A percentile compares a stretch with the other conserved stretches of the same genome.
phyloP scores from a whole-genome alignment of 1,140 invertebrate genomes.

The Portunus trituberculatus region DNA sequence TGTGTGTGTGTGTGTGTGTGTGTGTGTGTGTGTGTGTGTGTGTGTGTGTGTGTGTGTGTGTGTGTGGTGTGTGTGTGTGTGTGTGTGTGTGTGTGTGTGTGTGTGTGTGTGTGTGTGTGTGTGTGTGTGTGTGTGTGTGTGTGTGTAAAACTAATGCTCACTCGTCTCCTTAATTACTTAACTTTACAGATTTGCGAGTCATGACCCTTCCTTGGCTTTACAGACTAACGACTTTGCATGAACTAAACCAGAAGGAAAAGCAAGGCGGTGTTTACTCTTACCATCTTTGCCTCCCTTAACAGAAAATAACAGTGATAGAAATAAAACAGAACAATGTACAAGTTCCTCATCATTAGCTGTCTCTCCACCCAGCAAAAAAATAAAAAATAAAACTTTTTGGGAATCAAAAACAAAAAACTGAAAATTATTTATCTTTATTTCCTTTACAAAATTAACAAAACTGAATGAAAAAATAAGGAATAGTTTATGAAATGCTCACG shows the following conservation, averaged over 20 bases:
- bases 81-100: background rate
- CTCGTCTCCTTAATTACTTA: background rate
- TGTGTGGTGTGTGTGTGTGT: background rate
- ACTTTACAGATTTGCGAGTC: background rate
- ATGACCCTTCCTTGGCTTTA: background rate
- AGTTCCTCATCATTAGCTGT: no score
- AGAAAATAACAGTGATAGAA: background rate
- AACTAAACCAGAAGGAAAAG: background rate
- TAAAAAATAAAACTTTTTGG: no score
- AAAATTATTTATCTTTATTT: no score
- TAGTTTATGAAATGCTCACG: no score
- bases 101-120: background rate
- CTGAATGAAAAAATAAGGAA: no score
- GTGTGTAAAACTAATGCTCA: background rate
- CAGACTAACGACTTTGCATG: background rate
- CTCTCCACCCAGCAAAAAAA: no score
- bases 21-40: no score
- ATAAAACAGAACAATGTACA: no score
- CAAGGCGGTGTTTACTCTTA: background rate
- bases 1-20: no score
- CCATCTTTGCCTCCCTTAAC: background rate
- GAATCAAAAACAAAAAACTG: no score
- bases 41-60: no score
- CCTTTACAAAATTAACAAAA: no score
- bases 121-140: background rate